These are phyloP conservation scores for Corythoichthys intestinalis DNA, from an alignment of 2,113 vertebrate species.

Conservation along the genomic window DNA sequence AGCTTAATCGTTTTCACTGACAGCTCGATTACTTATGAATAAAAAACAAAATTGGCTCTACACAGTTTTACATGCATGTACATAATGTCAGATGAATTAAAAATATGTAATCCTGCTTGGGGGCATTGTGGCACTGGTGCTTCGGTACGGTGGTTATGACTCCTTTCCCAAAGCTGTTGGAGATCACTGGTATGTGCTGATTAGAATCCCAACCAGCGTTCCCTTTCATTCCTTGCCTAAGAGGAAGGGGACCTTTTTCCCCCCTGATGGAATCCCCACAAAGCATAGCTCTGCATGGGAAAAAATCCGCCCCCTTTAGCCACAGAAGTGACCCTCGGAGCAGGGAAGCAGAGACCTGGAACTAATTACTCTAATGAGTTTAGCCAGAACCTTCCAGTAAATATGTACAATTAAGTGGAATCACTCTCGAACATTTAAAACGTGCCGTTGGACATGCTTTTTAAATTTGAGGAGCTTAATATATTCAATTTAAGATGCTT, in stretches of 20 bases:
- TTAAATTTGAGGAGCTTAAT: conserved; percentile 33
- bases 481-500: conserved; percentile 9
- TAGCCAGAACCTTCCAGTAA: conserved; percentile 44
- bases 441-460: conserved; percentile 28
- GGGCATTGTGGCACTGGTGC: conserved; percentile 8
- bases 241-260: conserved; percentile 11
- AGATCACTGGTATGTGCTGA: conserved; percentile 58
- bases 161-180: conserved; percentile 33
- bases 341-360: conserved; percentile 66
- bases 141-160: conserved; percentile 16
- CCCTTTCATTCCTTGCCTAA: conserved; percentile 54
- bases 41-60: not conserved
- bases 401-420: conserved; percentile 27
- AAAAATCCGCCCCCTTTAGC: conserved; percentile 54
- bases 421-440: conserved; percentile 34
- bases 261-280: conserved; percentile 59
- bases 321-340: conserved; percentile 56
- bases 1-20: not conserved
- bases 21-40: not conserved
- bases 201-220: conserved; percentile 69
- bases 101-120: conserved; percentile 2
- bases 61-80: not conserved
- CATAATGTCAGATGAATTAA: not conserved
- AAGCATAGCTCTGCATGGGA: conserved; percentile 70
- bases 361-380: conserved; percentile 75